Percentiles rank a stretch among this genome's conserved stretches.
These are phyloP conservation scores for Mobula hypostoma DNA, from an alignment of 2,113 vertebrate species.

Conservation along the genomic window DNA sequence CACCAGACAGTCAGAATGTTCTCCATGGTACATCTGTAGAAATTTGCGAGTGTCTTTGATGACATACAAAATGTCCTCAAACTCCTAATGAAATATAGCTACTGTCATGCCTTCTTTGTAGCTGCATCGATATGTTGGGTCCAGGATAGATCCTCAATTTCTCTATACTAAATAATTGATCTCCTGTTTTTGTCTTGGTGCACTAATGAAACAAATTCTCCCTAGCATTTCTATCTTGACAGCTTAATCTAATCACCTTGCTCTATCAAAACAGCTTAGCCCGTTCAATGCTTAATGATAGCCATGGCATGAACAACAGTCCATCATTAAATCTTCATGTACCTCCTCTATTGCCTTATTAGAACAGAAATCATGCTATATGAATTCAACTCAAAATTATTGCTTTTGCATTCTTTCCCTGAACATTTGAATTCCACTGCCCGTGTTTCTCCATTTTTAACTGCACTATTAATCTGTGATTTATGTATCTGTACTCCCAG, in stretches of 20 bases:
- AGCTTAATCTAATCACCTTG: no score
- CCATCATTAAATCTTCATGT: not conserved
- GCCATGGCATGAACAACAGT: not conserved
- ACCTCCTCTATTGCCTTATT: not conserved
- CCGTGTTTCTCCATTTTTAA: not conserved
- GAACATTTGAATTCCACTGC: not conserved
- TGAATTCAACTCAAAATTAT: not conserved
- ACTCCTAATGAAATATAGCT: no score
- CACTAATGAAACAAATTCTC: not conserved
- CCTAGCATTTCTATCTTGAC: not conserved
- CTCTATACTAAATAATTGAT: no score
- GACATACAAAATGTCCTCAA: no score
- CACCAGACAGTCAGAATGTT: no score
- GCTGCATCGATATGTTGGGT: no score
- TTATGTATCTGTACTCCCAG: not conserved
- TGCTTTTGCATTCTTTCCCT: not conserved
- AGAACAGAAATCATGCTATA: not conserved
- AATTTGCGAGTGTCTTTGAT: no score
- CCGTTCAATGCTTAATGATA: not conserved
- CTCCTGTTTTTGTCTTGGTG: no score
- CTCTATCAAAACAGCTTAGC: not conserved
- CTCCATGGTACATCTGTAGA: no score
- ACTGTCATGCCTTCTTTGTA: no score
- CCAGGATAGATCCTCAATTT: no score
- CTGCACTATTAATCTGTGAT: not conserved